Percentiles rank a stretch among this genome's conserved stretches.
Conservation (phyloP, 1,140 invertebrate genomes). For the Eriocheir sinensis region DNA sequence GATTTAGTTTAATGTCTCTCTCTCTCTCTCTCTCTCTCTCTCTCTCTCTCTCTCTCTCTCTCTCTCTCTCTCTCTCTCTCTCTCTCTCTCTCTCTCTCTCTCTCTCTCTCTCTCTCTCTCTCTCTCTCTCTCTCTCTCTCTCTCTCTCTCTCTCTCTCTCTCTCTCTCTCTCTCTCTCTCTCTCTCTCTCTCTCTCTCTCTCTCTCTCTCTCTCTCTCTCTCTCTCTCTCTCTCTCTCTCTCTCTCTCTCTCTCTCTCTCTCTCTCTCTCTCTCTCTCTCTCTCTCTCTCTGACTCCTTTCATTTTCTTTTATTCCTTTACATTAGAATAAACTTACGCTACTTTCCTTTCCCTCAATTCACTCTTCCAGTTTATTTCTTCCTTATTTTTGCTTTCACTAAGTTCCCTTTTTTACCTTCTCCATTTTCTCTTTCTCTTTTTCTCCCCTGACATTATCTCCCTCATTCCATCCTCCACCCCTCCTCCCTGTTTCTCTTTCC, state of each 20-base stretch:
- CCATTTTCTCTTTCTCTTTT: background rate
- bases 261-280: slow-evolving; percentile 28
- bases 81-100: background rate
- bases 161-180: background rate
- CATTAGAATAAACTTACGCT: background rate
- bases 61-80: background rate
- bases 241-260: slow-evolving; percentile 29
- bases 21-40: background rate
- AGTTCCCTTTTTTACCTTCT: background rate
- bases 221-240: background rate
- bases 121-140: slow-evolving; percentile 27
- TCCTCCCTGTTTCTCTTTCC: background rate
- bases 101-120: slow-evolving; percentile 30
- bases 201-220: background rate
- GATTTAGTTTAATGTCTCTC: background rate
- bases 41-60: too few relatives aligned
- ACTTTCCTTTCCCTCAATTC: background rate
- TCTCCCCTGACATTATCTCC: background rate
- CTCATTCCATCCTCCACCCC: background rate
- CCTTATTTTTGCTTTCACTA: background rate
- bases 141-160: slow-evolving; percentile 19
- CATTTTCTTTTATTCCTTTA: background rate
- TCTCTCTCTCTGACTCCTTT: slow-evolving; percentile 5
- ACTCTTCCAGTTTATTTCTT: background rate
- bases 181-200: background rate